Conservation (phyloP, 2,888 invertebrate genomes). For the Apamea anceps region DNA sequence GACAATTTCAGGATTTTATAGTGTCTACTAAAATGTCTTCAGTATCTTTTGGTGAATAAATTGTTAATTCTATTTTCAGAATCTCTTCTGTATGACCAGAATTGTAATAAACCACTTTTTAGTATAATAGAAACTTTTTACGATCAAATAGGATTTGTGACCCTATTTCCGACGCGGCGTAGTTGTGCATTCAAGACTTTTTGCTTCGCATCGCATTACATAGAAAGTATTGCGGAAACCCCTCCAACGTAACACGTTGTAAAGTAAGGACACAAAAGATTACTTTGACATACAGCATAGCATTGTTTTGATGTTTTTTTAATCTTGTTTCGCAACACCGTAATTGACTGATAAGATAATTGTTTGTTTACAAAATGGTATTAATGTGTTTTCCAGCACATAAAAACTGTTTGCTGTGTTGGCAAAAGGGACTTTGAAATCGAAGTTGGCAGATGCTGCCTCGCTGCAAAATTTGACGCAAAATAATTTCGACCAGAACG, state of each 20-base stretch:
- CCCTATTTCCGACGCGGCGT: slow-evolving; percentile 29
- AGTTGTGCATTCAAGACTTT: slow-evolving; percentile 27
- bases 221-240: slow-evolving; percentile 37
- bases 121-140: slow-evolving; percentile 23
- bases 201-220: slow-evolving; percentile 51
- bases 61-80: slow-evolving; percentile 5
- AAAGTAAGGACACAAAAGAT: slow-evolving; percentile 22
- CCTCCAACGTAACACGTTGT: slow-evolving; percentile 17
- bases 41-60: not conserved
- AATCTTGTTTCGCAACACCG: slow-evolving; percentile 29
- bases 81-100: slow-evolving; percentile 1
- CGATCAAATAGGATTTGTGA: slow-evolving; percentile 25
- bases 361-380: slow-evolving; percentile 51
- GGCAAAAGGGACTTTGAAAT: not conserved
- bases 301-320: slow-evolving; percentile 42
- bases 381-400: slow-evolving; percentile 24
- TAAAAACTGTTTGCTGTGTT: not conserved
- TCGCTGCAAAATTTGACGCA: not conserved
- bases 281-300: slow-evolving; percentile 16
- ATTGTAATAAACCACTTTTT: slow-evolving; percentile 19
- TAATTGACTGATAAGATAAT: slow-evolving; percentile 57
- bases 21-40: slow-evolving; percentile 1
- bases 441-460: not conserved
- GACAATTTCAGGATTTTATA: slow-evolving; percentile 18
- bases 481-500: not conserved